These are phyloP conservation scores for Spheniscus mendiculus DNA, from an alignment of 2,113 vertebrate species.

Conservation along the genomic window DNA sequence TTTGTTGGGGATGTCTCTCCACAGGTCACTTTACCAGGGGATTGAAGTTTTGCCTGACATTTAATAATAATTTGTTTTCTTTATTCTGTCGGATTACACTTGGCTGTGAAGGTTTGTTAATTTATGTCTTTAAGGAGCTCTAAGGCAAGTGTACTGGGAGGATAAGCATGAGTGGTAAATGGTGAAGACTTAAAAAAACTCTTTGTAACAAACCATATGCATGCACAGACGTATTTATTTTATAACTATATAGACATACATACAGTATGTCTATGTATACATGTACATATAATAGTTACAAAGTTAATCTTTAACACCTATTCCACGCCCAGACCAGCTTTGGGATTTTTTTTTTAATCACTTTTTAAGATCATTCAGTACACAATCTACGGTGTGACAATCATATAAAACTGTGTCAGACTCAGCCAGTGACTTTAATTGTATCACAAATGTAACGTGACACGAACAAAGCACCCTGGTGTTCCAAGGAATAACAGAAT, in stretches of 20 bases:
- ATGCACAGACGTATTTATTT: neutral
- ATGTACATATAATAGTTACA: neutral
- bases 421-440: constrained; percentile 19
- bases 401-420: constrained; percentile 27
- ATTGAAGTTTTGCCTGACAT: neutral
- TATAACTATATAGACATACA: neutral
- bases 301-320: neutral
- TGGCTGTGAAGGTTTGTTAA: neutral
- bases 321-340: neutral
- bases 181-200: neutral
- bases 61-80: neutral
- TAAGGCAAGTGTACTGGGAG: neutral
- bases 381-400: neutral
- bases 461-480: neutral
- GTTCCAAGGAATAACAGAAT: neutral
- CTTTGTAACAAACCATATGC: neutral
- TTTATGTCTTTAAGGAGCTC: neutral
- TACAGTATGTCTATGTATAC: neutral
- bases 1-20: neutral
- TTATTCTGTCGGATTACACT: neutral
- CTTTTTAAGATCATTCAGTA: neutral
- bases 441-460: constrained; percentile 26
- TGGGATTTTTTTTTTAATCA: neutral
- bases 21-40: neutral
- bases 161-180: neutral